Evolutionary conservation across 2,888 invertebrate genomes (phyloP), one percentile per base, ranked within the genome.

Genomic region (Pyralis farinalis): DNA sequence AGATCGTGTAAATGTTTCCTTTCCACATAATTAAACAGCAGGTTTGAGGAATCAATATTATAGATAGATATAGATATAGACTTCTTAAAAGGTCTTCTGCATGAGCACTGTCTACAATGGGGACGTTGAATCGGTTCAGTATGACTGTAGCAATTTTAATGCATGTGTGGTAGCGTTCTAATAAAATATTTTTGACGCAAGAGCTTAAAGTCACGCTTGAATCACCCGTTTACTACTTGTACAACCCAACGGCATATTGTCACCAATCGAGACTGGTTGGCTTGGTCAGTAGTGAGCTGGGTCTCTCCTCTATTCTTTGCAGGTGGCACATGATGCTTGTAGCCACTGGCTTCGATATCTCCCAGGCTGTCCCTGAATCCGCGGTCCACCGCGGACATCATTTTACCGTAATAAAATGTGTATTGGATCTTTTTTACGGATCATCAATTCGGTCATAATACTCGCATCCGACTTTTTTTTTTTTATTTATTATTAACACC

Each of bases 211-310:
- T n/a, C n/a, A n/a, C n/a, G 40, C 22, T 48, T 51, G 20, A 46
- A 43, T 7, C 46, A 10, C 9, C 51, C 47, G 29, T 46, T 48
- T n/a, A 48, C 27, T n/a, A 43, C 43, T 44, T 49, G 44, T 7
- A 47, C 47, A 10, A 48, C 42, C 46, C 44, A 53, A 30, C 50
- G 34, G 22, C 44, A 40, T 22, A 51, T 30, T 21, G 51, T 51
- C 5, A 51, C 43, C 21, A 34, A 12, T 34, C 49, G 40, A n/a
- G 47, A 38, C 34, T 43, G 46, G 35, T 51, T 53, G 1, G 51
- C 46, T 21, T 46, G 31, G 12, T 42, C 40, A 6, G 46, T 42
- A 6, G 44, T 43, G 9, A 52, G 37, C 35, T 49, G 49, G 3
- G 12, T 42, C 37, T 47, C 43, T 21, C 21, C 21, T 5, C 21